A percentile compares a stretch with the other conserved stretches of the same genome.
These are phyloP conservation scores for Leucophenga montana DNA, from an alignment of 2,888 invertebrate species.

Conservation along the genomic window DNA sequence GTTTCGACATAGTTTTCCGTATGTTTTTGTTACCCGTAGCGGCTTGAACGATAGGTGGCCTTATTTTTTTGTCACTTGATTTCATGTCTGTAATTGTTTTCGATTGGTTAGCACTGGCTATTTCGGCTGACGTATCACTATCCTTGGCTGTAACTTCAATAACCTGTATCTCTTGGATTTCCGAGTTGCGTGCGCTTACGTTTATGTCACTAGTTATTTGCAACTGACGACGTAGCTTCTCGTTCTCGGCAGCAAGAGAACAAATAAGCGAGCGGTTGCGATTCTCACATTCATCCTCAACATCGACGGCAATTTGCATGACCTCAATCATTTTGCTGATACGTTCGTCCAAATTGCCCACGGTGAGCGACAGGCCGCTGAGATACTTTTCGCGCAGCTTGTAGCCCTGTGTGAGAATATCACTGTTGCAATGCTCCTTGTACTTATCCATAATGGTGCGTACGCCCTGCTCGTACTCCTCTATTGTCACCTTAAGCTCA, in stretches of 20 bases:
- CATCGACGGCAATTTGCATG: conserved; percentile 37
- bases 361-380: conserved; percentile 33
- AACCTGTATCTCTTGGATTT: too few relatives aligned
- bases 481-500: conserved; percentile 45
- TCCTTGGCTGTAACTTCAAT: too few relatives aligned
- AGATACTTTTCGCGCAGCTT: conserved; percentile 41
- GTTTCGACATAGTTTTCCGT: too few relatives aligned
- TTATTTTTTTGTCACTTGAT: too few relatives aligned
- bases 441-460: conserved; percentile 45
- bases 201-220: conserved; percentile 39
- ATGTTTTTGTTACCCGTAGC: too few relatives aligned
- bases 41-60: too few relatives aligned
- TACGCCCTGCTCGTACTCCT: conserved; percentile 42
- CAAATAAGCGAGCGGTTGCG: conserved; percentile 44
- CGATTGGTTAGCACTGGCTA: too few relatives aligned
- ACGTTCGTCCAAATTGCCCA: conserved; percentile 42
- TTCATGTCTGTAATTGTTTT: too few relatives aligned
- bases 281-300: conserved; percentile 38
- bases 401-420: conserved; percentile 31
- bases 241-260: conserved; percentile 45
- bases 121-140: too few relatives aligned
- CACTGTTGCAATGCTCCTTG: conserved; percentile 33
- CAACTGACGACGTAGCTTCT: conserved; percentile 45
- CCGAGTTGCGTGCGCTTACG: too few relatives aligned
- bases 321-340: conserved; percentile 46